A percentile compares a stretch with the other conserved stretches of the same genome.
phyloP scores from a whole-genome alignment of 37 sponge, comb jelly and placozoan species.

The Diacarnus erythraeanus region DNA sequence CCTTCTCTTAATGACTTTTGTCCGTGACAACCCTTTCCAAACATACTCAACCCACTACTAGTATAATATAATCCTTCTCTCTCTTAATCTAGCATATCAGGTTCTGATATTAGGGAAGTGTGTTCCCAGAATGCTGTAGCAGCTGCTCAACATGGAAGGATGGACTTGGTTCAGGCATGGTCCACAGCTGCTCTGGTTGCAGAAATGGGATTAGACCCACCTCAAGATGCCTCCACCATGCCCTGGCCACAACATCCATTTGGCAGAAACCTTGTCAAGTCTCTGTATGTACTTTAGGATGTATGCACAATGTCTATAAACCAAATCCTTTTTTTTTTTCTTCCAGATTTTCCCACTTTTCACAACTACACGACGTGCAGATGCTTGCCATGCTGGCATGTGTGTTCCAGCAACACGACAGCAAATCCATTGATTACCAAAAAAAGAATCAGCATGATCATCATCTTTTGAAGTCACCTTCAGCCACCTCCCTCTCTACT shows the following conservation, averaged over 20 bases:
- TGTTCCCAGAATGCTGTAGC: slow-evolving; percentile 54
- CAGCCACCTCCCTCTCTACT: neutral
- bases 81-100: slow-evolving; percentile 20
- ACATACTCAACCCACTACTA: no score
- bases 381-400: slow-evolving; percentile 82
- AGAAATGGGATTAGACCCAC: neutral
- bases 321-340: neutral
- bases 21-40: no score
- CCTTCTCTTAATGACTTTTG: no score
- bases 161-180: slow-evolving; percentile 75
- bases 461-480: neutral
- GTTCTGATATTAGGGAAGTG: slow-evolving; percentile 36
- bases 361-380: slow-evolving; percentile 70
- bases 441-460: slow-evolving; percentile 8
- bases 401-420: slow-evolving; percentile 59
- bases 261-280: slow-evolving; percentile 62
- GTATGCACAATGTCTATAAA: neutral
- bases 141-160: slow-evolving; percentile 32
- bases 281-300: slow-evolving; percentile 52
- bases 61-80: neutral
- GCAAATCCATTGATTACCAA: neutral
- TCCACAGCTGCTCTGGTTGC: slow-evolving; percentile 47
- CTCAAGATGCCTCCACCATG: slow-evolving; percentile 6
- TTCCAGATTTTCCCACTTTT: slow-evolving; percentile 71
- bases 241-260: slow-evolving; percentile 80